These are phyloP conservation scores for Podarcis cretensis DNA, from an alignment of 2,113 vertebrate genomes.

Conservation along the genomic window DNA sequence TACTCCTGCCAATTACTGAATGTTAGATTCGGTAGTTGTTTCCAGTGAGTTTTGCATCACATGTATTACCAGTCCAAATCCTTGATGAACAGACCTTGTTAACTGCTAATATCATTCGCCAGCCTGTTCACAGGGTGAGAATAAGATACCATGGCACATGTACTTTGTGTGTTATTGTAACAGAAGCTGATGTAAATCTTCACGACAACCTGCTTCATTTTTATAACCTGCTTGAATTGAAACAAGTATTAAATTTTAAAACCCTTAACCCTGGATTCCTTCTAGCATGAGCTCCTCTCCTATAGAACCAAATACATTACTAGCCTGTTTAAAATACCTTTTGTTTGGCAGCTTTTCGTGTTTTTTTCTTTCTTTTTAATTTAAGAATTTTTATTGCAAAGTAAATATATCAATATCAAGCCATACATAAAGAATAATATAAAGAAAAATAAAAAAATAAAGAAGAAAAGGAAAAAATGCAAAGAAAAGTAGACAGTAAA, in stretches of 20 bases:
- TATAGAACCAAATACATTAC: background rate
- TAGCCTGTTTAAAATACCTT: conserved; percentile 29
- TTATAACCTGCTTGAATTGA: conserved; percentile 44
- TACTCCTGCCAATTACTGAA: background rate
- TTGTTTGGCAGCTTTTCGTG: background rate
- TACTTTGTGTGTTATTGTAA: conserved; percentile 4
- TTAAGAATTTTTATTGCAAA: too few relatives aligned
- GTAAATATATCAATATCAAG: too few relatives aligned
- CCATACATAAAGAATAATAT: too few relatives aligned
- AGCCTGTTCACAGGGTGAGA: background rate
- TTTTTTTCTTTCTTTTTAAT: background rate
- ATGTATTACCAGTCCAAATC: conserved; percentile 19
- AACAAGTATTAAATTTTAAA: conserved; percentile 37
- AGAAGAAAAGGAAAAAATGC: too few relatives aligned
- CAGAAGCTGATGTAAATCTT: background rate
- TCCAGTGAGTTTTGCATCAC: conserved; percentile 23
- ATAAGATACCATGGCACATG: background rate
- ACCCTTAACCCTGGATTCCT: conserved; percentile 19
- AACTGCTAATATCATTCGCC: background rate
- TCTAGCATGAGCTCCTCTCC: conserved; percentile 19
- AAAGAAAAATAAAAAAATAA: too few relatives aligned
- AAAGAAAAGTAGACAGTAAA: too few relatives aligned
- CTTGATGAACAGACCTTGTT: conserved; percentile 30
- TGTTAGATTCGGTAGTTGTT: background rate
- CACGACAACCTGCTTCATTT: conserved; percentile 30